A percentile compares a stretch with the other conserved stretches of the same genome.
Evolutionary conservation across 2,113 vertebrate species (phyloP).

Genomic region (Mesocricetus auratus): DNA sequence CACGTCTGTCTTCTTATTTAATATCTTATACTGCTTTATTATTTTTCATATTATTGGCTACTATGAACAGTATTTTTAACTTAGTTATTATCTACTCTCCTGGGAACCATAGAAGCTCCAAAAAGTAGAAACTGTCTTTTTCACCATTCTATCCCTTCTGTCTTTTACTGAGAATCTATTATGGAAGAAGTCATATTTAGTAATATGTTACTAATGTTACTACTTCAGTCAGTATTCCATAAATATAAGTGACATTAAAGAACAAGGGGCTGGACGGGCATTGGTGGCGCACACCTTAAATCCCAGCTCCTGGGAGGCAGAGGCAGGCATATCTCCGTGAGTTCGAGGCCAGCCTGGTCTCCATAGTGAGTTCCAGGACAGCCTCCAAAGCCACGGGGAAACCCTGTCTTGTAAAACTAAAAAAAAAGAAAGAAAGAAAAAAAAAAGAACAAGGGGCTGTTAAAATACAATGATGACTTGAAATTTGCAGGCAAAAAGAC

Average conservation of each 20-base stretch:
- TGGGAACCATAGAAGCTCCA: neutral
- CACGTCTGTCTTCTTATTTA: neutral
- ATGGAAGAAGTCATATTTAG: neutral
- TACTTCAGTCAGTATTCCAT: neutral
- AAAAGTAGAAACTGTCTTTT: neutral
- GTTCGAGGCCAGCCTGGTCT: no score
- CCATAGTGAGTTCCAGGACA: no score
- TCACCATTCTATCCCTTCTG: neutral
- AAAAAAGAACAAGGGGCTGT: no score
- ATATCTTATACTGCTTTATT: neutral
- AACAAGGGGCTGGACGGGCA: neutral
- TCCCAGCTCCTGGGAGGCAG: no score
- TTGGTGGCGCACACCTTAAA: no score
- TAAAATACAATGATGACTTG: no score
- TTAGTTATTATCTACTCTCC: neutral
- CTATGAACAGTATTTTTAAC: neutral
- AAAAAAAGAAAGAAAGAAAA: no score
- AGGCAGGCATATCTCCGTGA: no score
- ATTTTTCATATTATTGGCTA: neutral
- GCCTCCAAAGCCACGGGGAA: no score
- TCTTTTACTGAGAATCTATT: neutral
- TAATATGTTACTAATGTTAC: neutral
- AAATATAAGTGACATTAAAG: neutral
- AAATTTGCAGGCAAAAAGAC: no score
- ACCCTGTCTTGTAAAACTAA: no score